Percentiles rank a stretch among this genome's conserved stretches.
These are phyloP conservation scores for Pachyseris speciosa DNA, from an alignment of 64 coral and sea anemone genomes.

Conservation along the genomic window DNA sequence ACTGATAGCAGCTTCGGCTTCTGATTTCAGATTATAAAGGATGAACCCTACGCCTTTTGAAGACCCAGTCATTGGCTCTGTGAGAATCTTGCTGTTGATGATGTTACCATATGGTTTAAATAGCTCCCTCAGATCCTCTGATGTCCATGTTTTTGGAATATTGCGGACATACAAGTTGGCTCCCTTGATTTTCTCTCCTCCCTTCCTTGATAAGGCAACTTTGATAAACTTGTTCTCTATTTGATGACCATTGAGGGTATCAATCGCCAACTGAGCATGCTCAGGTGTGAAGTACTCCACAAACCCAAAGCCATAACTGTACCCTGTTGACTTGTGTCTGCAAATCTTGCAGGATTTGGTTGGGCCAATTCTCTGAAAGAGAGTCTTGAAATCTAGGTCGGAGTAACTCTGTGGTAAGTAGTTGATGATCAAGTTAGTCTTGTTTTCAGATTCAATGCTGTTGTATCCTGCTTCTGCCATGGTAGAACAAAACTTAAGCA, in stretches of 20 bases:
- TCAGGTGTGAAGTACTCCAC: conserved; percentile 90
- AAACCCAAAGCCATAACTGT: conserved; percentile 92
- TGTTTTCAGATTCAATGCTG: conserved; percentile 31
- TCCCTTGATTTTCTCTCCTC: conserved; percentile 78
- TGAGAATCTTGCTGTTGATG: conserved; percentile 74
- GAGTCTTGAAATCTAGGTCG: conserved; percentile 71
- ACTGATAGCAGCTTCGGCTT: conserved; percentile 75
- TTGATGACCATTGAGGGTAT: conserved; percentile 61
- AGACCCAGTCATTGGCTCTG: conserved; percentile 58
- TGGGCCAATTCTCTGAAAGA: conserved; percentile 73
- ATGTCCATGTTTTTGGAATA: conserved; percentile 63
- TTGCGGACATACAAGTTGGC: conserved; percentile 85
- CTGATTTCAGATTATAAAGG: conserved; percentile 71
- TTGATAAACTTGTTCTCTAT: conserved; percentile 81
- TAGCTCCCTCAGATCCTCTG: conserved; percentile 53
- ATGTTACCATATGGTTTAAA: conserved; percentile 77
- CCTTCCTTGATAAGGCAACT: conserved; percentile 85
- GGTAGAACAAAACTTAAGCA: conserved; percentile 53
- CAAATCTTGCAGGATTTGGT: conserved; percentile 87
- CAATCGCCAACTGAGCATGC: conserved; percentile 82
- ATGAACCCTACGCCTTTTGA: conserved; percentile 89
- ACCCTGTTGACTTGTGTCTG: conserved; percentile 77
- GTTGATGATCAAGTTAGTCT: conserved; percentile 90
- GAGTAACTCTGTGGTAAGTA: conserved; percentile 85
- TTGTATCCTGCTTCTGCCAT: conserved; percentile 26